phyloP scores from a whole-genome alignment of 2,888 invertebrate genomes.

The Ochropleura plecta region DNA sequence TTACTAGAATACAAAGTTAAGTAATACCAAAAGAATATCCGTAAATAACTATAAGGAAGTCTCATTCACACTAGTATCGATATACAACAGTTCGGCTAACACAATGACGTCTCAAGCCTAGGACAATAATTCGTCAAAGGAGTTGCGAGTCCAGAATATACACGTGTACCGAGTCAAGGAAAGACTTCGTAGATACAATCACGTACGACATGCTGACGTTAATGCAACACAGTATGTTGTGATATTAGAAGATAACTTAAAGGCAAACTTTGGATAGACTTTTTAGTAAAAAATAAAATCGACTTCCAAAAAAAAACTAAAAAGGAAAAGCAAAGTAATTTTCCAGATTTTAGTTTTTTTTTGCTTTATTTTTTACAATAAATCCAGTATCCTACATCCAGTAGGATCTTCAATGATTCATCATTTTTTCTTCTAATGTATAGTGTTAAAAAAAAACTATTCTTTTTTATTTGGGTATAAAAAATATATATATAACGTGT shows the following conservation, averaged over 20 bases:
- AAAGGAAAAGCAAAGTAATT: too few species aligned
- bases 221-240: neutral
- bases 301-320: too few species aligned
- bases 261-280: neutral
- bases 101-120: neutral
- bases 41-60: neutral
- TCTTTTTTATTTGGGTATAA: too few species aligned
- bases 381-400: too few species aligned
- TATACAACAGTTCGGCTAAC: neutral
- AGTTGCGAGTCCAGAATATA: slow-evolving; percentile 1
- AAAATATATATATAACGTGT: too few species aligned
- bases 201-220: neutral
- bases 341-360: too few species aligned
- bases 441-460: too few species aligned
- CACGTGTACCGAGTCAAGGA: neutral
- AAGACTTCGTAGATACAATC: neutral
- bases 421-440: too few species aligned
- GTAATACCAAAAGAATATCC: neutral
- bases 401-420: too few species aligned
- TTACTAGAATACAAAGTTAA: neutral
- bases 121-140: slow-evolving; percentile 26
- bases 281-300: too few species aligned
- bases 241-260: neutral
- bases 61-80: neutral
- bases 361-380: too few species aligned